A percentile compares a stretch with the other conserved stretches of the same genome.
Evolutionary conservation across 2,797 vertebrate species (phyloP).

Genomic region (Melanotaenia maccullochi): DNA sequence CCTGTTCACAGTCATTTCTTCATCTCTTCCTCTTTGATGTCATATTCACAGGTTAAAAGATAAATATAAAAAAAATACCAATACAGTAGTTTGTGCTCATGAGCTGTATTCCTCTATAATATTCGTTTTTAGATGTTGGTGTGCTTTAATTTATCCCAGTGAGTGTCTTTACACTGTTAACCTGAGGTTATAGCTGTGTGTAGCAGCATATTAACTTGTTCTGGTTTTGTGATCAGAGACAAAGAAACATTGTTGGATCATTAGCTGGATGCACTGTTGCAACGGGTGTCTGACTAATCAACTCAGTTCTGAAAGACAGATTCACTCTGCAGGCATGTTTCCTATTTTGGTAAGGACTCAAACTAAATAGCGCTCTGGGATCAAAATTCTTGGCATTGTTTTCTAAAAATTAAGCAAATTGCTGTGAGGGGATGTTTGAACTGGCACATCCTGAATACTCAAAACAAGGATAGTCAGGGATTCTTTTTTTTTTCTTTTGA

Average conservation of each 20-base stretch:
- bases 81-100: not conserved
- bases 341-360: not conserved
- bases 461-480: not conserved
- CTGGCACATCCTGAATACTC: not conserved
- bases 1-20: not conserved
- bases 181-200: not conserved
- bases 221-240: slow-evolving; percentile 1
- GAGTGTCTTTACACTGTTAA: not conserved
- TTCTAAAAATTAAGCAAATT: not conserved
- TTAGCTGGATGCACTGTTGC: not conserved
- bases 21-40: not conserved
- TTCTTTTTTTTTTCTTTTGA: no score
- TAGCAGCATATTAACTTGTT: not conserved
- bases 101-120: not conserved
- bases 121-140: not conserved
- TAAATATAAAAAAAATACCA: not conserved
- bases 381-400: not conserved
- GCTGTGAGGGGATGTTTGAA: not conserved
- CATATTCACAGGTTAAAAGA: not conserved
- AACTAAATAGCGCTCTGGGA: not conserved
- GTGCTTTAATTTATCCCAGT: not conserved
- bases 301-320: not conserved
- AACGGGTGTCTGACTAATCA: not conserved
- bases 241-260: not conserved
- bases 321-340: not conserved